Percentiles rank a stretch among this genome's conserved stretches.
phyloP scores from a whole-genome alignment of 2,113 vertebrate species.

The Silurus meridionalis region DNA sequence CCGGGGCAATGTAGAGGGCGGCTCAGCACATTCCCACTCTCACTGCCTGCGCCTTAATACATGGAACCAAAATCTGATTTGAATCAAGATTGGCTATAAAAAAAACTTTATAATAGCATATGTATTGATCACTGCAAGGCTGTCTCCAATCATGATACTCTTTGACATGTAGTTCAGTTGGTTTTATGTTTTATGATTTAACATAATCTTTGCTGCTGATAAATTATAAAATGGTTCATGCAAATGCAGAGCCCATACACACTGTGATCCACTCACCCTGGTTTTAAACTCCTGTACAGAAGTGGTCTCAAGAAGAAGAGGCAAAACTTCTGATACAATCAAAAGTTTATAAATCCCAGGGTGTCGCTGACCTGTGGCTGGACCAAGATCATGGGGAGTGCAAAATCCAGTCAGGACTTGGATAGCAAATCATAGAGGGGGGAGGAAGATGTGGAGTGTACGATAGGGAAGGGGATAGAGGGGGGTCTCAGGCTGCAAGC shows the following conservation, averaged over 20 bases:
- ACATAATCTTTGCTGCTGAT: conserved; percentile 4
- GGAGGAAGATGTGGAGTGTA: conserved; percentile 53
- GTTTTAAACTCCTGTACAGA: conserved; percentile 64
- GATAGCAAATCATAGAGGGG: conserved; percentile 65
- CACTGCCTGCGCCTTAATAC: conserved; percentile 53
- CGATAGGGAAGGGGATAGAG: conserved; percentile 59
- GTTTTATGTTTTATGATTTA: not conserved
- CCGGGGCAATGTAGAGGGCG: conserved; percentile 48
- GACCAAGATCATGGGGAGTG: conserved; percentile 69
- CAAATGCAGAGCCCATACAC: conserved; percentile 48
- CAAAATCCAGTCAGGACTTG: conserved; percentile 65
- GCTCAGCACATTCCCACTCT: conserved; percentile 66
- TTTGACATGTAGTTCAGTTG: not conserved
- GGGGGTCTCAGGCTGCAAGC: conserved; percentile 74
- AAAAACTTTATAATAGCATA: not conserved
- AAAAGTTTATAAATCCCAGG: conserved; percentile 69
- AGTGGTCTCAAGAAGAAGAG: conserved; percentile 61
- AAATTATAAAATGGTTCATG: conserved; percentile 36
- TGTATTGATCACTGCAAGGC: not conserved
- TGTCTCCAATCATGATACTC: conserved; percentile 2
- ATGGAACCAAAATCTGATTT: conserved; percentile 20
- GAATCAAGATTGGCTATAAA: not conserved
- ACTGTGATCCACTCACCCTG: conserved; percentile 69
- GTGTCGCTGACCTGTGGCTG: conserved; percentile 67
- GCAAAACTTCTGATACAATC: conserved; percentile 52